Conservation (phyloP, 2,888 invertebrate genomes). For the Tinea semifulvella region DNA sequence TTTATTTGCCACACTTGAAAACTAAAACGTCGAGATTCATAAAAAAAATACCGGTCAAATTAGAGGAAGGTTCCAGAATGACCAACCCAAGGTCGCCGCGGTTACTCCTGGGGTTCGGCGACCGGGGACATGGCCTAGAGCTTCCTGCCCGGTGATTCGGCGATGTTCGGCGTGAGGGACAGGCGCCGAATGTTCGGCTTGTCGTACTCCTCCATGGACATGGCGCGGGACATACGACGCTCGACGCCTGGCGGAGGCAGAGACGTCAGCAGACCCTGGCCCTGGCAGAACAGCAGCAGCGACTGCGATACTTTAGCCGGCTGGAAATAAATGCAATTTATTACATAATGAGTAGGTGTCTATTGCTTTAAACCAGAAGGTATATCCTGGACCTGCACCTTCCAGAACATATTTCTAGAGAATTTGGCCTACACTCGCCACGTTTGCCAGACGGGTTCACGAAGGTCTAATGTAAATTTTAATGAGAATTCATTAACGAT, state of each 20-base stretch:
- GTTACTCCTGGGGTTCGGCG: constrained; percentile 32
- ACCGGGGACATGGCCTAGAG: constrained; percentile 30
- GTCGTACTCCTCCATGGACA: constrained; percentile 87
- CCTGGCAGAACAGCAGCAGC: constrained; percentile 88
- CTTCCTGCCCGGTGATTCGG: constrained; percentile 45
- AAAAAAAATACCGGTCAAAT: too few relatives aligned
- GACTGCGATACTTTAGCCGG: constrained; percentile 89
- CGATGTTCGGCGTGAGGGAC: constrained; percentile 64
- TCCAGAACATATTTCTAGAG: too few relatives aligned
- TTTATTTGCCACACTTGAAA: too few relatives aligned
- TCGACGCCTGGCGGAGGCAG: constrained; percentile 84
- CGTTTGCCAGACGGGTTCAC: too few relatives aligned
- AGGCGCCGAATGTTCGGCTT: constrained; percentile 80
- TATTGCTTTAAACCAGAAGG: too few relatives aligned
- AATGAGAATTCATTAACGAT: too few relatives aligned
- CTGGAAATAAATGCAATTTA: constrained; percentile 52
- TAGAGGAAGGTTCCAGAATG: neutral
- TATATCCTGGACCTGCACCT: too few relatives aligned
- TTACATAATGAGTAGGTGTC: too few relatives aligned
- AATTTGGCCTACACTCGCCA: too few relatives aligned
- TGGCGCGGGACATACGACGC: constrained; percentile 72
- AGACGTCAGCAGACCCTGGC: constrained; percentile 83
- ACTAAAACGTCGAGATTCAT: too few relatives aligned
- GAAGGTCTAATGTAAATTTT: too few relatives aligned
- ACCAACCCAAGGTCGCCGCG: constrained; percentile 11